Evolutionary conservation across 35 echinoderm and acorn worm genomes (phyloP), one percentile per base, ranked within the genome.

Genomic region (Heliocidaris tuberculata): DNA sequence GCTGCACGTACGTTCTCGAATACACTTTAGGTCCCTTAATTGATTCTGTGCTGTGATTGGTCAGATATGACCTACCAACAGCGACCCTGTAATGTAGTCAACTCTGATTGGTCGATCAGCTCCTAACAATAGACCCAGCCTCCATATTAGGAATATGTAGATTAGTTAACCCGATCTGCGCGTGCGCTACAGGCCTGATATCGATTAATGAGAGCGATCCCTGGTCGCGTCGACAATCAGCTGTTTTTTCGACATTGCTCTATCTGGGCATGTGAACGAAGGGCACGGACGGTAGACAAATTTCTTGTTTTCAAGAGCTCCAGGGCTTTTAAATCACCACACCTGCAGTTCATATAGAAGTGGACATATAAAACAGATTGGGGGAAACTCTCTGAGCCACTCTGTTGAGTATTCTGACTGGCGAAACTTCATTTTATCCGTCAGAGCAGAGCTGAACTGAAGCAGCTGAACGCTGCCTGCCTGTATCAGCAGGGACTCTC

Each of bases 31-130:
- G 8, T 19, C 17, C 5, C 19, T 19, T 78, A 78, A 78, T 78
- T 78, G 65, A 78, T 78, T 78, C 21, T 27, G 4, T 9, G 65
- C 65, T 78, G 19, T 78, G 65, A 78, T 78, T 78, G 65, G 65
- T 78, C 65, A n/a, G 27, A 78, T 78, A 78, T 78, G 65, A 78
- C 65, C 65, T 78, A 78, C 65, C 65, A 78, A 78, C 65, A 78
- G 65, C 65, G 27, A 27, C 65, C 65, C 21, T 78, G 65, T 19
- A 78, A 78, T 78, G 7, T n/a, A 3, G 6, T 21, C 3, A 5
- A n/a, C 4, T 78, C 0, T 78, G 65, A 78, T 78, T 78, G 65
- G 65, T n/a, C 65, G 27, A 27, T 78, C 65, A 1, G 4, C 27
- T n/a, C 65, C 21, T 78, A 24, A 78, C 65, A 78, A 78, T 78